phyloP scores from a whole-genome alignment of 2,888 invertebrate genomes.

The Parnassius smintheus region DNA sequence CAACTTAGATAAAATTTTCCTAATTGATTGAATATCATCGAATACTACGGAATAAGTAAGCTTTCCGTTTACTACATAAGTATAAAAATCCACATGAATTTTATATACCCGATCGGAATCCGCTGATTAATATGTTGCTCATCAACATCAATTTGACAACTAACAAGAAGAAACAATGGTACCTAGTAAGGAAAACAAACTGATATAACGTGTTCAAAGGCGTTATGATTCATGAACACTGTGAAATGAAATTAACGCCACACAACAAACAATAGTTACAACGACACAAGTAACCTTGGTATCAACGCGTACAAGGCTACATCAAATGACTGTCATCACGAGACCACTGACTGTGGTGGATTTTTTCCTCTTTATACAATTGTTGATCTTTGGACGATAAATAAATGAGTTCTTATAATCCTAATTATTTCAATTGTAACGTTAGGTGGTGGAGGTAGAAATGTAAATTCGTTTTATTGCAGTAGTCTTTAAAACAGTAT shows the following conservation, averaged over 20 bases:
- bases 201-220: conserved; percentile 4
- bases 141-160: background rate
- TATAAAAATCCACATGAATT: too few relatives aligned
- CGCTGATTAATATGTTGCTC: too few relatives aligned
- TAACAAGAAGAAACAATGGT: background rate
- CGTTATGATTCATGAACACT: conserved; percentile 18
- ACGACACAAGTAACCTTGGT: conserved; percentile 20
- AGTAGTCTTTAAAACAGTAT: too few relatives aligned
- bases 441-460: too few relatives aligned
- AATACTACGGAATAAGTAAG: too few relatives aligned
- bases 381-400: background rate
- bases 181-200: conserved; percentile 13
- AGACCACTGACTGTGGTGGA: conserved; percentile 6
- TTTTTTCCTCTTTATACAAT: background rate
- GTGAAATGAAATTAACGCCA: conserved; percentile 10
- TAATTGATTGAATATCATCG: too few relatives aligned
- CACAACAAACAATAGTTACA: conserved; percentile 24
- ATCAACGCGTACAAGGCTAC: conserved; percentile 11
- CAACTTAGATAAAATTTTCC: too few relatives aligned
- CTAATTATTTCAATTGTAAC: too few relatives aligned
- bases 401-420: too few relatives aligned
- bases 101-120: too few relatives aligned
- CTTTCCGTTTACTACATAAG: too few relatives aligned
- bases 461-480: too few relatives aligned
- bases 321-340: conserved; percentile 12